Percentiles rank a stretch among this genome's conserved stretches.
These are phyloP conservation scores for Remorina albescens DNA, from an alignment of 2,797 vertebrate genomes.

Conservation along the genomic window DNA sequence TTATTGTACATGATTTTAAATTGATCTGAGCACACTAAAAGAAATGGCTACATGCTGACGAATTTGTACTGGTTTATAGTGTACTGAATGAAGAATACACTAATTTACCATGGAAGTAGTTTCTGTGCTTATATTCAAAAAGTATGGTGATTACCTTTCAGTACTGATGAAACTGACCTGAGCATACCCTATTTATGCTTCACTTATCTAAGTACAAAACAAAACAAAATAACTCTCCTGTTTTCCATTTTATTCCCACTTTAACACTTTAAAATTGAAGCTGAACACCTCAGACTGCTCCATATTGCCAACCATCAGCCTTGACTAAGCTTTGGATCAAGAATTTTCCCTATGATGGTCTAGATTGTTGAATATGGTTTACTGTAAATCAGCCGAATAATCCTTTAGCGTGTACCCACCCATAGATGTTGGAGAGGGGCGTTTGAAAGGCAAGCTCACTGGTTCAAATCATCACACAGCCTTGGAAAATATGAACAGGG, in stretches of 20 bases:
- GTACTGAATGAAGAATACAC: too few relatives aligned
- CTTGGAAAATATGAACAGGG: conserved; percentile 76
- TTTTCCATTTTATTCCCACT: conserved; percentile 40
- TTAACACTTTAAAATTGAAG: conserved; percentile 30
- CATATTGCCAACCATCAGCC: conserved; percentile 43
- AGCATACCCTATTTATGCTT: conserved; percentile 14
- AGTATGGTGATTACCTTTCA: too few relatives aligned
- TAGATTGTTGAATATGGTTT: conserved; percentile 57
- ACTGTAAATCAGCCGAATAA: conserved; percentile 64
- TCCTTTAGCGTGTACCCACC: conserved; percentile 50
- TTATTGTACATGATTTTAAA: too few relatives aligned
- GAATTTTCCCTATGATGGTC: conserved; percentile 59
- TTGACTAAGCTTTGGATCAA: conserved; percentile 54
- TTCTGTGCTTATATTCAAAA: too few relatives aligned
- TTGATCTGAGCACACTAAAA: too few relatives aligned
- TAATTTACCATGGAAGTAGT: too few relatives aligned
- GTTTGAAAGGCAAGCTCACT: conserved; percentile 55
- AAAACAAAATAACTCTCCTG: background rate
- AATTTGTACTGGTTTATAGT: too few relatives aligned
- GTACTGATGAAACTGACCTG: too few relatives aligned
- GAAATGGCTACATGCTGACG: too few relatives aligned
- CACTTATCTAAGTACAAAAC: conserved; percentile 17
- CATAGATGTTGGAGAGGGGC: conserved; percentile 55
- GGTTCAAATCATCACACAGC: conserved; percentile 67
- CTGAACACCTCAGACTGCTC: conserved; percentile 31